Base-by-base conservation (phyloP, 2,888 invertebrate species). In the Hylaea fasciaria region DNA sequence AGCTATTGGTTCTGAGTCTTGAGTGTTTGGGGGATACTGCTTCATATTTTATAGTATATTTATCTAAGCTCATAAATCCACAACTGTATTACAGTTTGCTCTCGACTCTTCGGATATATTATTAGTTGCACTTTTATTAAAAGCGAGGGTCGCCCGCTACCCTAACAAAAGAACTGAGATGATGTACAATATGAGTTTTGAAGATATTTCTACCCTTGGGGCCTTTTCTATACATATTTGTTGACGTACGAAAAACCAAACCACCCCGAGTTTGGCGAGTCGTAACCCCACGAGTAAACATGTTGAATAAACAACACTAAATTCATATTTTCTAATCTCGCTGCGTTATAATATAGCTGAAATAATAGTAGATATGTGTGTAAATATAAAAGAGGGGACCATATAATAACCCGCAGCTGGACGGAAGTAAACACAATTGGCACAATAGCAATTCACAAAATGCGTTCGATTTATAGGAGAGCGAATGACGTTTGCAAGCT, bases 291-390 rank as follows among this genome's bases (percentile, higher is more conserved):
- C 37, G 58, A 60, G 59, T 54, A 66, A 70, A 66, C 70, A 65
- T 43, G 43, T 51, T 54, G 61, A 81, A 77, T 78, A 83, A 86
- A 83, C 76, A 82, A 64, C 72, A 73, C 72, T 76, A 78, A 78
- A 86, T 84, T 81, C 74, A 79, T 78, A 78, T 74, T 71, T 71
- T 66, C 63, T 77, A 80, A 78, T 78, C 70, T 75, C 66, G 59
- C 71, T 57, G 65, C 71, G 72, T 37, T 72, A 73, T n/a, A n/a
- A n/a, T n/a, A n/a, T 74, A 63, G 64, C 62, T 66, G 62, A 66
- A 76, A 80, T 77, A 80, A 75, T 77, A 73, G 64, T 66, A 73
- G 73, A 65, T 58, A 71, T 74, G 73, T 76, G 73, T 72, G 70
- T 74, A 73, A 72, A 66, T 50, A 51, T 53, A 37, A 62, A 53